A percentile compares a stretch with the other conserved stretches of the same genome.
phyloP scores from a whole-genome alignment of 2,113 vertebrate species.

The Alaudala cheleensis region DNA sequence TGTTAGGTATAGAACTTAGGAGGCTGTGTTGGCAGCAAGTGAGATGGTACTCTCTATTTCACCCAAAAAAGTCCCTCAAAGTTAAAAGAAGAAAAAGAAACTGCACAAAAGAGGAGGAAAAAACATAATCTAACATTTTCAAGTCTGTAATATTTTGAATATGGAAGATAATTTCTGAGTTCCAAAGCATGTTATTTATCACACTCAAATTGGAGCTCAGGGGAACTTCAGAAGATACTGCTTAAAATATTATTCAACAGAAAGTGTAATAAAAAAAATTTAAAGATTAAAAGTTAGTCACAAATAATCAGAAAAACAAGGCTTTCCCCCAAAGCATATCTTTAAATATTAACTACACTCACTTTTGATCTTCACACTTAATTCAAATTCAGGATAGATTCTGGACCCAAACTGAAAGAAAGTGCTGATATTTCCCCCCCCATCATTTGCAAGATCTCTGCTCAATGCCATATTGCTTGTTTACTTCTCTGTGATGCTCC shows the following conservation, averaged over 20 bases:
- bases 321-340: slow-evolving; percentile 13
- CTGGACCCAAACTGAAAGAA: neutral
- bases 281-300: slow-evolving; percentile 24
- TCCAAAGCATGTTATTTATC: neutral
- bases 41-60: neutral
- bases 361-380: slow-evolving; percentile 50
- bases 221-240: neutral
- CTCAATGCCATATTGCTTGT: slow-evolving; percentile 20
- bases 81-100: neutral
- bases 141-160: neutral
- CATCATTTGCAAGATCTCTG: slow-evolving; percentile 8
- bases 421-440: neutral
- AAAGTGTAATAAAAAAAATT: neutral
- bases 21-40: neutral
- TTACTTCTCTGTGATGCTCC: slow-evolving; percentile 41
- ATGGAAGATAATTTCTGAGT: neutral
- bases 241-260: slow-evolving; percentile 13
- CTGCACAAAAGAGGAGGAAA: neutral
- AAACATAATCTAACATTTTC: neutral
- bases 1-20: neutral
- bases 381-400: slow-evolving; percentile 32
- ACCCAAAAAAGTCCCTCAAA: neutral
- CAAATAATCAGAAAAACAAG: slow-evolving; percentile 31
- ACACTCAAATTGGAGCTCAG: neutral
- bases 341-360: slow-evolving; percentile 52